phyloP scores from a whole-genome alignment of 2,888 invertebrate genomes.

The Aspidapion aeneum region DNA sequence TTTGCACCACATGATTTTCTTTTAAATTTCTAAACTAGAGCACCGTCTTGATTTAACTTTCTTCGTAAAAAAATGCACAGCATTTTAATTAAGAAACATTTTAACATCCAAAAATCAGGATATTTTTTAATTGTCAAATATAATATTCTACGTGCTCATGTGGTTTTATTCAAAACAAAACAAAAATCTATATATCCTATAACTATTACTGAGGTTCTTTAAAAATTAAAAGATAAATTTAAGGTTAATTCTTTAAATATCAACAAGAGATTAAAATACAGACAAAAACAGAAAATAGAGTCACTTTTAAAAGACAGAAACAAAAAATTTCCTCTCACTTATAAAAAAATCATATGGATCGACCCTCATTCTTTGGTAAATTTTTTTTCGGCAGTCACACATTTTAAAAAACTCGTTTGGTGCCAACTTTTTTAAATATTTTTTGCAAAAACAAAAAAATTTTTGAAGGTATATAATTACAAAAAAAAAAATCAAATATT shows the following conservation, averaged over 20 bases:
- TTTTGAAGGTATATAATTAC: too few species aligned
- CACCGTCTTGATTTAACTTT: not conserved
- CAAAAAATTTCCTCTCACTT: not conserved
- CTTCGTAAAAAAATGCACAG: not conserved
- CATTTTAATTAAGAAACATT: too few species aligned
- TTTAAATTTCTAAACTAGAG: not conserved
- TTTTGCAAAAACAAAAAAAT: too few species aligned
- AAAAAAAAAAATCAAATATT: too few species aligned
- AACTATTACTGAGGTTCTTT: not conserved
- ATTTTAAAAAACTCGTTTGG: too few species aligned
- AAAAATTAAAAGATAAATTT: not conserved
- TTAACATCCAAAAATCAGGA: too few species aligned
- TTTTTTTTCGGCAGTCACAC: not conserved
- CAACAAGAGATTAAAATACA: not conserved
- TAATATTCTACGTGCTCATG: too few species aligned
- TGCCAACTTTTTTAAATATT: too few species aligned
- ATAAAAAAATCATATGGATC: not conserved
- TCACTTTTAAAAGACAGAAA: not conserved
- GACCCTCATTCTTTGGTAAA: not conserved
- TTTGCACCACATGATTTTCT: not conserved
- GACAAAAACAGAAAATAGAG: not conserved
- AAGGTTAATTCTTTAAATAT: not conserved
- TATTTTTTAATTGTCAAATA: too few species aligned
- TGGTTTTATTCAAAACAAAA: too few species aligned
- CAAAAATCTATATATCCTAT: too few species aligned